Evolutionary conservation across 2,113 vertebrate genomes (phyloP), one percentile per base, ranked within the genome.

Genomic region (Ahaetulla prasina): DNA sequence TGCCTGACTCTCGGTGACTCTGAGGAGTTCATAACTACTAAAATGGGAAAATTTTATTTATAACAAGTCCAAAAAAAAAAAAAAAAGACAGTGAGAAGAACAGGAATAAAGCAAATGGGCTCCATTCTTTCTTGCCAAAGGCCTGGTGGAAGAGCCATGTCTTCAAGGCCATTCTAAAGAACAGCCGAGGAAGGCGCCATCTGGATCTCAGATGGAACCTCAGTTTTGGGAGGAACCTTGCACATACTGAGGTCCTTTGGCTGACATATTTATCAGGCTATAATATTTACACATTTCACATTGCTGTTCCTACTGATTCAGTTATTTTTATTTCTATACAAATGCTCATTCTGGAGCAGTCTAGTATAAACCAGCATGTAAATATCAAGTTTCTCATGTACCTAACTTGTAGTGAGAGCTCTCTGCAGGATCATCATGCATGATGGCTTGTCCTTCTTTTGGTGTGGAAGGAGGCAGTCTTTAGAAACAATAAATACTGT

Each of bases 351-450:
- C 35, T 80, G 68, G 16, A 80, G 35, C n/a, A 80, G 7, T 80
- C n/a, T 80, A 39, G 35, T 16, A 74, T 74, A 39, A 39, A 39
- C 18, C 18, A 39, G 2, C 68, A 39, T 39, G 2, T 87, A 95
- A 89, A 96, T 12, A 93, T 54, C 4, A 87, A 27, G 85, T 93
- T 95, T 94, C 90, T 54, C 49, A 63, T 94, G 86, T 52, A 94
- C 20, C 90, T 95, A 94, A 94, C 27, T 68, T 54, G 85, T 50
- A 94, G 3, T 91, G 88, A 10, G 49, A 87, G 2, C 11, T 94
- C 35, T 74, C n/a, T 74, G n/a, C n/a, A 8, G 63, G 63, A 2
- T 74, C n/a, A 18, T 35, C n/a, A 35, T 74, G 11, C 14, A 35
- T 74, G 5, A 74, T 74, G 30, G 60, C 11, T 63, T 63, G 60